Conservation (phyloP, 2,888 invertebrate species). For the Ctena decussata region DNA sequence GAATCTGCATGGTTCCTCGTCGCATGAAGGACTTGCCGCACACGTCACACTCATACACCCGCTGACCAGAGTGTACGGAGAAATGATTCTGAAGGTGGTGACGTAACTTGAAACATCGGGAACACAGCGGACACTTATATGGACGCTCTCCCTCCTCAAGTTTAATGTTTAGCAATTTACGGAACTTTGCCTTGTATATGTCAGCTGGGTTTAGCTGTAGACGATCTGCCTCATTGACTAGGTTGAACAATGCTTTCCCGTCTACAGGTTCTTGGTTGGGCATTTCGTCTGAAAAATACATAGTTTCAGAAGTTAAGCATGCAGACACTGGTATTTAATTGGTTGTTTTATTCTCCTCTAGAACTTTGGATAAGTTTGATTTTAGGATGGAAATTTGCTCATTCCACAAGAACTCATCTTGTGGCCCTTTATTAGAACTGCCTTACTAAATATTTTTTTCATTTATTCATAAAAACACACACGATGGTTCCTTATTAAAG, state of each 20-base stretch:
- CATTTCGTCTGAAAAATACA: slow-evolving; percentile 2
- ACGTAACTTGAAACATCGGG: background rate
- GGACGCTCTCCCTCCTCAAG: slow-evolving; percentile 39
- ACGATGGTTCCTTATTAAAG: no score
- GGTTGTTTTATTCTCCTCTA: no score
- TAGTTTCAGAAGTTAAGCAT: background rate
- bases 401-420: no score
- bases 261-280: background rate
- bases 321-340: background rate
- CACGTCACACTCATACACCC: slow-evolving; percentile 85
- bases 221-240: background rate
- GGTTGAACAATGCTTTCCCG: background rate
- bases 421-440: no score
- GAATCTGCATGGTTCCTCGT: slow-evolving; percentile 87
- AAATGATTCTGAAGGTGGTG: background rate
- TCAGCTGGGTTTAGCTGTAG: background rate
- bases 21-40: slow-evolving; percentile 87
- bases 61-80: slow-evolving; percentile 86
- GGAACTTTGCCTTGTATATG: background rate
- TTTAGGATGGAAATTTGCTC: no score
- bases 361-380: no score
- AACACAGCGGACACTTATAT: slow-evolving; percentile 41
- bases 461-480: no score
- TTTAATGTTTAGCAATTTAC: background rate
- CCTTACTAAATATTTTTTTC: no score